Conservation (phyloP, 2,888 invertebrate genomes). For the Cerceris rybyensis region DNA sequence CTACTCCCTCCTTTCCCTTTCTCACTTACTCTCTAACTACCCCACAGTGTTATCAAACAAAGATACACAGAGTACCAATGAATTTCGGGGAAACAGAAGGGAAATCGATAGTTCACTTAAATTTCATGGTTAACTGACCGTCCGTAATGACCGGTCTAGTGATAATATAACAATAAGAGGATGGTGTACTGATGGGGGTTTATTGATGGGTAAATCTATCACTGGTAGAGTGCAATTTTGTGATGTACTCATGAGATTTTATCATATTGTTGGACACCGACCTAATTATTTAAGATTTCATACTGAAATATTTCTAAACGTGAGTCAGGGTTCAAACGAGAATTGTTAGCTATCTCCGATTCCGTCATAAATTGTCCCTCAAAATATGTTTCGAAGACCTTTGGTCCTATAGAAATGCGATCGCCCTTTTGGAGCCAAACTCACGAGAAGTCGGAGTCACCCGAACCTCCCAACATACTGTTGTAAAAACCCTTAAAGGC, state of each 20-base stretch:
- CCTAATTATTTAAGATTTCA: too few species aligned
- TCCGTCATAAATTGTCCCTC: too few species aligned
- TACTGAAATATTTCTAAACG: too few species aligned
- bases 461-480: too few species aligned
- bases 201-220: neutral
- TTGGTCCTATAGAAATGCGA: too few species aligned
- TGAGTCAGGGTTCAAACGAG: too few species aligned
- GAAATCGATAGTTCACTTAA: conserved; percentile 18
- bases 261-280: too few species aligned
- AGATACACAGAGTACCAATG: conserved; percentile 17
- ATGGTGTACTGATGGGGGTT: neutral
- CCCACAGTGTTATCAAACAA: conserved; percentile 5
- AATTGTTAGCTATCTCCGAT: too few species aligned
- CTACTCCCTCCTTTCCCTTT: neutral
- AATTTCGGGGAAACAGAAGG: conserved; percentile 22
- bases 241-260: neutral
- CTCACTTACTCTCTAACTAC: neutral
- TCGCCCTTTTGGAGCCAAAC: too few species aligned
- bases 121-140: conserved; percentile 27
- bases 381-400: too few species aligned
- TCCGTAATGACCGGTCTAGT: conserved; percentile 2
- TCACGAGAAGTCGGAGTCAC: too few species aligned
- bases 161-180: conserved; percentile 17
- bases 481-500: too few species aligned
- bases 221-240: neutral